phyloP scores from a whole-genome alignment of 2,888 invertebrate species.

The Villa cingulata region DNA sequence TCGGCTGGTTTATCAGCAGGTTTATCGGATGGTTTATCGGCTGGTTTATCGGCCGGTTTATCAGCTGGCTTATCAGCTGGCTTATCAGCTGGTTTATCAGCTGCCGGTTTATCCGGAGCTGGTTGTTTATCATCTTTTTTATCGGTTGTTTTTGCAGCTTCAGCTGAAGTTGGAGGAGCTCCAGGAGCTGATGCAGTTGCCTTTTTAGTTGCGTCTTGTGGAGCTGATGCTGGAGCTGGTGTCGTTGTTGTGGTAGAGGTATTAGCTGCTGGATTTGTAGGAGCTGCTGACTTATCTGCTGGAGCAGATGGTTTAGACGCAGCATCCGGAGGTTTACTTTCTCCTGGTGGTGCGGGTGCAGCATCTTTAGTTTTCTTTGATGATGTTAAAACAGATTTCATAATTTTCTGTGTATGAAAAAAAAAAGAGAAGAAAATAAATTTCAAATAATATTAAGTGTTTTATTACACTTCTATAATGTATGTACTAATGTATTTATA shows the following conservation, averaged over 20 bases:
- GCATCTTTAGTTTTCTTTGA: constrained; percentile 1
- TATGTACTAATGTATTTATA: too few relatives aligned
- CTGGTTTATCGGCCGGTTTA: constrained; percentile 3
- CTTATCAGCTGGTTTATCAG: constrained; percentile 11
- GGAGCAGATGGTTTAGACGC: background rate
- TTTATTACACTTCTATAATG: too few relatives aligned
- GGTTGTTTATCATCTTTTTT: constrained; percentile 16
- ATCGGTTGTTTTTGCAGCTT: constrained; percentile 18
- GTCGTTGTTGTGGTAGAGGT: constrained; percentile 5
- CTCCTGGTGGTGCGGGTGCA: background rate
- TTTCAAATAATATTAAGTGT: too few relatives aligned
- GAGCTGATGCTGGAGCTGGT: constrained; percentile 24
- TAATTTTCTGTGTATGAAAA: background rate
- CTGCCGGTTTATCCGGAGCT: too few relatives aligned
- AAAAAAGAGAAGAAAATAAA: too few relatives aligned
- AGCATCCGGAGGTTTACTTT: background rate
- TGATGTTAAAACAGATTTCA: constrained; percentile 6
- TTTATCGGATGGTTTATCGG: constrained; percentile 13
- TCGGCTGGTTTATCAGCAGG: constrained; percentile 19
- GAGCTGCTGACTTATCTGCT: constrained; percentile 5
- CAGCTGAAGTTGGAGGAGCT: constrained; percentile 16
- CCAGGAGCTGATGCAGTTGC: constrained; percentile 23
- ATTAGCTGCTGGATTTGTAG: constrained; percentile 5
- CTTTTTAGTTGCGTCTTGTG: constrained; percentile 24
- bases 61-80: constrained; percentile 25